Evolutionary conservation across 2,888 invertebrate genomes (phyloP).

Genomic region (Orthosia gracilis): DNA sequence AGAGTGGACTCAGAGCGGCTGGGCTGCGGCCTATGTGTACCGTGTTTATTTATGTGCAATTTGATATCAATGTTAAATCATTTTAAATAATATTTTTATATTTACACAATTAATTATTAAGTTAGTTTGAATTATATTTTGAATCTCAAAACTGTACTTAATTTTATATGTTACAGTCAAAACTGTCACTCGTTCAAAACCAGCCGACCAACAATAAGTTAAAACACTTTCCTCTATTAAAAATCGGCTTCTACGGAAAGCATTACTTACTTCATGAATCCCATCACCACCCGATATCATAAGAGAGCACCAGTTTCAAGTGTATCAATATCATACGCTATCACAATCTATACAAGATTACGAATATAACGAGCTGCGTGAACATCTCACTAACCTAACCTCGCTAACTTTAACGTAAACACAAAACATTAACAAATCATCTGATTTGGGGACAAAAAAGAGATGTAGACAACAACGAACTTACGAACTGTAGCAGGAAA

Average conservation of each 20-base stretch:
- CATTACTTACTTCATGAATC: no score
- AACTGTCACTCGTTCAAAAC: neutral
- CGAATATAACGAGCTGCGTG: neutral
- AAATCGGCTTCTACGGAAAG: neutral
- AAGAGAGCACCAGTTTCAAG: neutral
- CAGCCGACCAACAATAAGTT: neutral
- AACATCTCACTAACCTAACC: no score
- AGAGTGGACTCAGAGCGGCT: conserved; percentile 8
- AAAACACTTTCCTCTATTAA: neutral
- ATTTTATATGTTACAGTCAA: conserved; percentile 42
- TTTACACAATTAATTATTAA: conserved; percentile 42
- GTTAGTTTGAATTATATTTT: conserved; percentile 55
- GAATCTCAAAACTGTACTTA: conserved; percentile 85
- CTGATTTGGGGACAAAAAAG: no score
- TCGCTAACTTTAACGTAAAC: no score
- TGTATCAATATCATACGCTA: neutral
- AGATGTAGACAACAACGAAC: no score
- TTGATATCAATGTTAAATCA: conserved; percentile 63
- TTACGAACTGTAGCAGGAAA: neutral
- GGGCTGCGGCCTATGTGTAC: conserved; percentile 8
- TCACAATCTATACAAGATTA: neutral
- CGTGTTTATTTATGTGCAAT: conserved; percentile 61
- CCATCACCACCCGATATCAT: neutral
- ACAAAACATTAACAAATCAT: no score
- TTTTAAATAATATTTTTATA: conserved; percentile 49